phyloP scores from a whole-genome alignment of 2,113 vertebrate genomes.

The Muscicapa adusta region DNA sequence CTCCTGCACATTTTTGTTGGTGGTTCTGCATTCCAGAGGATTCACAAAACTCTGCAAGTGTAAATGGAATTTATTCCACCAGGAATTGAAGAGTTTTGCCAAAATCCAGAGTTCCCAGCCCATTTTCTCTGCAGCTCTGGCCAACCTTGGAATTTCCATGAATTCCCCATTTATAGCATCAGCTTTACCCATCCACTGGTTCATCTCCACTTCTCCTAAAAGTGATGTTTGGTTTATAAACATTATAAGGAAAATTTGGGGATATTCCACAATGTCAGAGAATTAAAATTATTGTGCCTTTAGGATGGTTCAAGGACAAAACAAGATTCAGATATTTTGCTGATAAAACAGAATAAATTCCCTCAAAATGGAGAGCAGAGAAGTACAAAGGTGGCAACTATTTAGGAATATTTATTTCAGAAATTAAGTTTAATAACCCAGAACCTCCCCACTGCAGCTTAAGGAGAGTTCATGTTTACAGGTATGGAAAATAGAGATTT shows the following conservation, averaged over 20 bases:
- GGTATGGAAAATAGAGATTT: not conserved
- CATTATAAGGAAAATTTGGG: not conserved
- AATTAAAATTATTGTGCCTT: accelerated
- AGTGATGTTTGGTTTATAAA: not conserved
- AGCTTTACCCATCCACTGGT: accelerated
- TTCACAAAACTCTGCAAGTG: not conserved
- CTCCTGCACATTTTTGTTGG: not conserved
- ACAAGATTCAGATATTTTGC: not conserved
- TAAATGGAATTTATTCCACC: not conserved
- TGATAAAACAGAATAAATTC: not conserved
- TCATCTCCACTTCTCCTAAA: not conserved
- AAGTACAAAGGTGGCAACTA: not conserved
- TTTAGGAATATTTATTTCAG: not conserved
- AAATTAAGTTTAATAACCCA: not conserved
- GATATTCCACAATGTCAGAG: accelerated
- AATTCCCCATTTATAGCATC: accelerated
- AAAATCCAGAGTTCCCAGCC: accelerated
- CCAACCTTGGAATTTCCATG: not conserved
- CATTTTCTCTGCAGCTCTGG: not conserved
- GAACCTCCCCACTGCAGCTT: not conserved
- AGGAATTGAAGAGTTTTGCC: not conserved
- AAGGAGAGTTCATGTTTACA: not conserved
- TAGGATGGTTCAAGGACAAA: not conserved
- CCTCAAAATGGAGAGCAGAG: not conserved
- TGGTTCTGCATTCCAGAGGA: not conserved